Percentiles rank a stretch among this genome's conserved stretches.
Conservation (phyloP, 2,797 vertebrate species). For the Phoeniculus purpureus region DNA sequence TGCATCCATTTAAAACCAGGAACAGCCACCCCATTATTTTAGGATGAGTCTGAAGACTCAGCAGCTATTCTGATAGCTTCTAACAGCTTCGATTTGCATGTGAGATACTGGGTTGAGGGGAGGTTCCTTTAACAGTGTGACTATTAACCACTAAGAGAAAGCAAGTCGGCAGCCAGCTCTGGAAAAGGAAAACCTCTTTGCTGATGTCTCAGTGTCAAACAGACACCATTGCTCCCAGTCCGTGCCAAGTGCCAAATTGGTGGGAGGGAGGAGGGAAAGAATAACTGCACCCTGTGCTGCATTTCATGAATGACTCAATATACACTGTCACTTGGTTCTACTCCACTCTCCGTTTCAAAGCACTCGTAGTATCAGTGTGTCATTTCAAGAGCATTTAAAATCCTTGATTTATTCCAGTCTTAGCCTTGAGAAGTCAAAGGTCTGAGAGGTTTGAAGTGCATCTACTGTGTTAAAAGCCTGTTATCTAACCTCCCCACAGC, state of each 20-base stretch:
- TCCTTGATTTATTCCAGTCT: constrained; percentile 57
- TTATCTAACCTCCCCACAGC: constrained; percentile 56
- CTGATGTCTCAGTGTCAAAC: neutral
- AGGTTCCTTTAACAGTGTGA: neutral
- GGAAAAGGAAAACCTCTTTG: neutral
- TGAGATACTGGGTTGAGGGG: neutral
- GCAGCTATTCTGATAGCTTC: neutral
- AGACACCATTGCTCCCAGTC: neutral
- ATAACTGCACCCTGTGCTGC: neutral
- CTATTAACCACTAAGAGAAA: neutral
- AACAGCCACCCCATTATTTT: constrained; percentile 36
- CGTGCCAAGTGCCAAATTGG: neutral
- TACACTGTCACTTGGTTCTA: neutral
- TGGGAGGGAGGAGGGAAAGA: neutral
- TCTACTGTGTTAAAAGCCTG: constrained; percentile 71
- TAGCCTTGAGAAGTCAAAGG: constrained; percentile 65
- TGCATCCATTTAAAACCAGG: constrained; percentile 10
- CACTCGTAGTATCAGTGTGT: neutral
- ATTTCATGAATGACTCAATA: neutral
- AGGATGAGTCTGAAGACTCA: constrained; percentile 11
- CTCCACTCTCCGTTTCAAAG: constrained; percentile 24
- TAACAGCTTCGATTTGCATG: neutral
- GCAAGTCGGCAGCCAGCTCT: neutral
- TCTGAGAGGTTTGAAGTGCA: constrained; percentile 61
- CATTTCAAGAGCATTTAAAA: constrained; percentile 60